phyloP scores from a whole-genome alignment of 2,113 vertebrate genomes.

The Chitala chitala region DNA sequence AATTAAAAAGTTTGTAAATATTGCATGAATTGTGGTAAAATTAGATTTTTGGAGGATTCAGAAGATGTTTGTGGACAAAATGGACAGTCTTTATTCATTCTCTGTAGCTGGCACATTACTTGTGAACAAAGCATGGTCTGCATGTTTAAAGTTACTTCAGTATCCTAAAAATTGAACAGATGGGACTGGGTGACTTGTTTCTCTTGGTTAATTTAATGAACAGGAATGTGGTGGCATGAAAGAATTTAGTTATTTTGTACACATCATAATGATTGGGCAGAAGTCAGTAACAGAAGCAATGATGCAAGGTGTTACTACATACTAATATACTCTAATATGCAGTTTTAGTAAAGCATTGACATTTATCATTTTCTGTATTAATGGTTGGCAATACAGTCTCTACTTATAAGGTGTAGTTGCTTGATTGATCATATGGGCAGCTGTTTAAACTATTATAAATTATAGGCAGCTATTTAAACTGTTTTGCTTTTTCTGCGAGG shows the following conservation, averaged over 20 bases:
- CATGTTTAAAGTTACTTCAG: slow-evolving; percentile 8
- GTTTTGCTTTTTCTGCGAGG: too few relatives aligned
- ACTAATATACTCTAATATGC: too few relatives aligned
- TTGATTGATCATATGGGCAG: too few relatives aligned
- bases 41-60: background rate
- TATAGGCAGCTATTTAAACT: too few relatives aligned
- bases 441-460: too few relatives aligned
- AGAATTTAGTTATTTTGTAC: background rate
- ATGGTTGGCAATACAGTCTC: too few relatives aligned
- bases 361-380: too few relatives aligned
- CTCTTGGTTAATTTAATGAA: background rate
- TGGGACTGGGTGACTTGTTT: background rate
- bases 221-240: background rate
- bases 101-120: background rate
- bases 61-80: too few relatives aligned
- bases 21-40: too few relatives aligned
- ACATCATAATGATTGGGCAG: background rate
- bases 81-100: background rate
- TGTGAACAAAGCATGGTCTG: slow-evolving; percentile 7
- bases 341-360: too few relatives aligned
- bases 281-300: background rate
- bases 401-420: too few relatives aligned
- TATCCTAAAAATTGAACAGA: background rate
- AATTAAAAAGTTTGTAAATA: background rate
- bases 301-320: too few relatives aligned